These are phyloP conservation scores for Fratercula arctica DNA, from an alignment of 2,797 vertebrate genomes.

Conservation along the genomic window DNA sequence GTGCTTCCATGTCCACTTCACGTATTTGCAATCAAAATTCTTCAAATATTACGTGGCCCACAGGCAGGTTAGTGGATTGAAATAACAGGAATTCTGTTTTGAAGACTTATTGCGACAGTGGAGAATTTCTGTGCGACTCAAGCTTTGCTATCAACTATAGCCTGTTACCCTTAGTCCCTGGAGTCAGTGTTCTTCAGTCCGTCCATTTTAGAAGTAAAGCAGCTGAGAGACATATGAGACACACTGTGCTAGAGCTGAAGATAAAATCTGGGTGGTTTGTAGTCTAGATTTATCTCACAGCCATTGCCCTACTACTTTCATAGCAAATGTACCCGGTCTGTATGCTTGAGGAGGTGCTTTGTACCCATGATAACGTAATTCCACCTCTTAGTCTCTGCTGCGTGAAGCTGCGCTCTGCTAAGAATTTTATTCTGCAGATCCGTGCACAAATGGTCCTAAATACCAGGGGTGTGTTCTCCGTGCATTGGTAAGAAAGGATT, in stretches of 20 bases:
- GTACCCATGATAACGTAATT: background rate
- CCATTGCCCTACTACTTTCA: background rate
- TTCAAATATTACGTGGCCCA: background rate
- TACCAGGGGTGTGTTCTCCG: constrained; percentile 55
- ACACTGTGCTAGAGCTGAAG: background rate
- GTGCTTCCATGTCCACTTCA: background rate
- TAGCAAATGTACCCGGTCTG: background rate
- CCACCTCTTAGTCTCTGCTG: background rate
- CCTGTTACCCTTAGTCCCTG: background rate
- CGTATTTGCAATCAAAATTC: background rate
- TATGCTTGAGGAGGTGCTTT: background rate
- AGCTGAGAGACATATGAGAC: background rate
- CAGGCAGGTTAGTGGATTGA: background rate
- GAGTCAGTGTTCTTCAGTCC: background rate
- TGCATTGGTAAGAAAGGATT: constrained; percentile 45
- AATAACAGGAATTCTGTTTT: background rate
- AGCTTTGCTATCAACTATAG: background rate
- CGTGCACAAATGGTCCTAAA: constrained; percentile 54
- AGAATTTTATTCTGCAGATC: background rate
- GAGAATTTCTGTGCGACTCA: background rate
- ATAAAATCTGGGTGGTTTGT: background rate
- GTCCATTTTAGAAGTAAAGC: background rate
- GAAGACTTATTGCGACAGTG: background rate
- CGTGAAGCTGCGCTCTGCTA: background rate
- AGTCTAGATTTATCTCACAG: background rate